Base-by-base conservation (phyloP, 2,888 invertebrate genomes). In the Tetranychus truncatus region DNA sequence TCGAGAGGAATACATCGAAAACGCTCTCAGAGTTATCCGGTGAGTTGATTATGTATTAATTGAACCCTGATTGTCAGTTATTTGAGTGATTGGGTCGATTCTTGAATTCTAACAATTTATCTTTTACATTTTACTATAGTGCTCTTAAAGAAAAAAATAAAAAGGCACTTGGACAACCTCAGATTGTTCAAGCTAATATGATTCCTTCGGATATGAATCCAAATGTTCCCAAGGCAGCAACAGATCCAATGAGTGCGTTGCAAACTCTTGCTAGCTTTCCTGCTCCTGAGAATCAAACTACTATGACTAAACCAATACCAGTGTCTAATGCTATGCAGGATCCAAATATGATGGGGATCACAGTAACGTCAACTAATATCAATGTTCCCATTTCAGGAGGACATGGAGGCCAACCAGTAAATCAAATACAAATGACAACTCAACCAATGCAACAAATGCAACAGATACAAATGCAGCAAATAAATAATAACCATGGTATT, bases 191-290 rank as follows among this genome's bases (percentile, higher is more conserved):
- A 69, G 55, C 55, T 9, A 15, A 9, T 15, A 55, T 55, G 55
- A 15, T 55, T 55, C 2, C 11, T 7, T 6, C 3, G 15, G 55
- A 55, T 55, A 55, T 55, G 6, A 15, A 15, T 15, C 55, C 55
- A 55, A 55, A 9, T 55, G 55, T 55, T 15, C 15, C 55, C 1
- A 55, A 9, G 15, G 15, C 55, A 15, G 15, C 55, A 9, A n/a
- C n/a, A 69, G 69, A 69, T 69, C 69, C 69, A 1, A 69, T 69
- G 69, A 69, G 69, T 21, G 69, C 69, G 11, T 24, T 69, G 11
- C 69, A 69, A 20, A 69, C 3, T 21, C 69, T 69, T 21, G 34
- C 69, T 69, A 69, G 15, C 20, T 69, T 69, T 6, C 21, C 24
- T 11, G 8, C 69, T 24, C 11, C 24, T 24, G 69, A 69, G 3